A percentile compares a stretch with the other conserved stretches of the same genome.
These are phyloP conservation scores for Narcine bancroftii DNA, from an alignment of 2,113 vertebrate species.

Conservation along the genomic window DNA sequence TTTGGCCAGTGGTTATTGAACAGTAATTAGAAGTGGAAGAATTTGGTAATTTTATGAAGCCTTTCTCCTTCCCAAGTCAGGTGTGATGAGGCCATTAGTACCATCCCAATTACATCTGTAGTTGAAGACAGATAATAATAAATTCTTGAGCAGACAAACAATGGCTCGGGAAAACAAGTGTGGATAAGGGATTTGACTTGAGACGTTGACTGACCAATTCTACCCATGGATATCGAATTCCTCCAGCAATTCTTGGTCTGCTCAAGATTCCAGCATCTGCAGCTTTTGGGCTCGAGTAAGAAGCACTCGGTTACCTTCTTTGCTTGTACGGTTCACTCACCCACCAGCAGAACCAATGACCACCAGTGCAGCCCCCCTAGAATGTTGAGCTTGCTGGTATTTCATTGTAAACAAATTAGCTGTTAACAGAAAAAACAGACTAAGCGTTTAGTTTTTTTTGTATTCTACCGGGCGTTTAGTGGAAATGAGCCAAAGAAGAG, in stretches of 20 bases:
- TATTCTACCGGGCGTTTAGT: neutral
- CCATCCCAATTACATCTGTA: neutral
- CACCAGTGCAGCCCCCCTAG: neutral
- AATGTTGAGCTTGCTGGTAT: neutral
- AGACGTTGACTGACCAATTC: too few species aligned
- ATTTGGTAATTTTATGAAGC: neutral
- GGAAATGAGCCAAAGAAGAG: constrained; percentile 13
- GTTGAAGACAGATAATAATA: neutral
- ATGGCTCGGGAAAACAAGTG: too few species aligned
- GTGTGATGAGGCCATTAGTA: neutral
- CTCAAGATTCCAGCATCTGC: too few species aligned
- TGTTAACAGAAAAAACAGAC: constrained; percentile 21
- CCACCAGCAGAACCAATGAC: neutral
- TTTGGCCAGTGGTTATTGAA: neutral
- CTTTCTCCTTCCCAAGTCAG: neutral
- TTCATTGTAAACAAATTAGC: constrained; percentile 5
- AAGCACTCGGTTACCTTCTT: neutral
- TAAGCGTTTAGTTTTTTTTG: neutral
- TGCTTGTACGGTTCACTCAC: neutral
- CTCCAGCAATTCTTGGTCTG: too few species aligned
- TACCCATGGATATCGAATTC: too few species aligned
- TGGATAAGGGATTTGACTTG: too few species aligned
- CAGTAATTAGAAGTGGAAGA: neutral
- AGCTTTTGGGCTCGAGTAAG: too few species aligned
- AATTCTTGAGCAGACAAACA: too few species aligned